Conservation (phyloP, 2,888 invertebrate genomes). For the Heliconius erato region DNA sequence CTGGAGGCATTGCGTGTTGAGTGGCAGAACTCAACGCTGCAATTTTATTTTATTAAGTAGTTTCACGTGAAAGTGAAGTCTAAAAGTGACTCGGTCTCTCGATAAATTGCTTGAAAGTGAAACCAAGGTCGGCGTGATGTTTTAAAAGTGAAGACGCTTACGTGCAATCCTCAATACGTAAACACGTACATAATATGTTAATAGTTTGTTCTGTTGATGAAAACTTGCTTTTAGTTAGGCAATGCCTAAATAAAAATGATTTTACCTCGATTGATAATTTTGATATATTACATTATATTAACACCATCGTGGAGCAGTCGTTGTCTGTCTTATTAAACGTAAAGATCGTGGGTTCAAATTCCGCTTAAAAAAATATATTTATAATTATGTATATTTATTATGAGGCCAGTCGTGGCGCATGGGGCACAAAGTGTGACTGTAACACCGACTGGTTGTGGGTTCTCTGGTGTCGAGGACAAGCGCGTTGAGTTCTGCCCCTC, state of each 20-base stretch:
- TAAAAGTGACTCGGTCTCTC: slow-evolving; percentile 37
- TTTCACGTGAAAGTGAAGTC: slow-evolving; percentile 38
- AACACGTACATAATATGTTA: slow-evolving; percentile 55
- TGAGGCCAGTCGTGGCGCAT: too few species aligned
- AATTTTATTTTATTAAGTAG: background rate
- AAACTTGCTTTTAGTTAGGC: slow-evolving; percentile 58
- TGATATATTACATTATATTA: background rate
- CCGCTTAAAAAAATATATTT: background rate
- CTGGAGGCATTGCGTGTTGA: too few species aligned
- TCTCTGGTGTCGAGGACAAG: too few species aligned
- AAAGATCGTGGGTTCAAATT: background rate
- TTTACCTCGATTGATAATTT: background rate
- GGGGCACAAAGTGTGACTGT: too few species aligned
- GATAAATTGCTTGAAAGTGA: slow-evolving; percentile 73
- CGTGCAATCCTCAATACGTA: slow-evolving; percentile 57
- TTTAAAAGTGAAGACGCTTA: slow-evolving; percentile 55
- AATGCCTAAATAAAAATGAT: slow-evolving; percentile 54
- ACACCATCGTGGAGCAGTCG: background rate
- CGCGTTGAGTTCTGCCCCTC: too few species aligned
- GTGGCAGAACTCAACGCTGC: too few species aligned
- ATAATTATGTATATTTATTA: too few species aligned
- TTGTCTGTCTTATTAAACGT: background rate
- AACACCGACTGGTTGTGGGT: too few species aligned
- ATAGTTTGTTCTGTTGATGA: slow-evolving; percentile 55
- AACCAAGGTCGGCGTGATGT: slow-evolving; percentile 61